Percentiles rank a stretch among this genome's conserved stretches.
Conservation (phyloP, 2,113 vertebrate genomes). For the Halichoerus grypus region DNA sequence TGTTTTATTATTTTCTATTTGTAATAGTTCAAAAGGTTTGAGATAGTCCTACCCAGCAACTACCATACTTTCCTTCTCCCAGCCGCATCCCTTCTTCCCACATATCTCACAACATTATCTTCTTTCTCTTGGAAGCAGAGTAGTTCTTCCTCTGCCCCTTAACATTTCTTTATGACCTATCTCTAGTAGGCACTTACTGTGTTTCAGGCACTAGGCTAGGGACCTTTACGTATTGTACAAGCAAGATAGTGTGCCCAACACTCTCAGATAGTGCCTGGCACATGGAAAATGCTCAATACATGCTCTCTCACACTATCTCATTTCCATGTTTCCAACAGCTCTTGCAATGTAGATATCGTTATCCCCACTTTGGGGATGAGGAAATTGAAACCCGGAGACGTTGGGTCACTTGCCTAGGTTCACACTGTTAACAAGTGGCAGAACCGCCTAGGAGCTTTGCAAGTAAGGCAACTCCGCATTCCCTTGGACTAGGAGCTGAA, state of each 20-base stretch:
- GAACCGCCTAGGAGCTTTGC: not conserved
- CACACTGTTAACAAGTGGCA: not conserved
- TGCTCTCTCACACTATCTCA: not conserved
- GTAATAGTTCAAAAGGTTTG: not conserved
- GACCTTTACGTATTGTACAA: not conserved
- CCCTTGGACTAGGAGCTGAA: not conserved
- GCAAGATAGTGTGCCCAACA: not conserved
- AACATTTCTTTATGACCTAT: not conserved
- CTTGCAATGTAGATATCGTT: not conserved
- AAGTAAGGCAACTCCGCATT: not conserved
- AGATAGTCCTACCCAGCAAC: not conserved
- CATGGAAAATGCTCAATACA: not conserved
- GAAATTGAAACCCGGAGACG: not conserved
- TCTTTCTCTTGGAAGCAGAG: not conserved
- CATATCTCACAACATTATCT: not conserved
- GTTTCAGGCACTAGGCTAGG: not conserved
- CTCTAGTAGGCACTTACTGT: not conserved
- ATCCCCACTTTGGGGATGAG: not conserved
- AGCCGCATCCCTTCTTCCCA: conserved; percentile 1
- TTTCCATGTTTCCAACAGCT: not conserved
- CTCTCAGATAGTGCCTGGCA: not conserved
- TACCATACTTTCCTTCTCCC: not conserved
- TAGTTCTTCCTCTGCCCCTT: not conserved
- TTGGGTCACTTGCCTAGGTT: not conserved
- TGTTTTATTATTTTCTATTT: not conserved